Conservation (phyloP, 2,797 vertebrate species). For the Chaunax sp. region DNA sequence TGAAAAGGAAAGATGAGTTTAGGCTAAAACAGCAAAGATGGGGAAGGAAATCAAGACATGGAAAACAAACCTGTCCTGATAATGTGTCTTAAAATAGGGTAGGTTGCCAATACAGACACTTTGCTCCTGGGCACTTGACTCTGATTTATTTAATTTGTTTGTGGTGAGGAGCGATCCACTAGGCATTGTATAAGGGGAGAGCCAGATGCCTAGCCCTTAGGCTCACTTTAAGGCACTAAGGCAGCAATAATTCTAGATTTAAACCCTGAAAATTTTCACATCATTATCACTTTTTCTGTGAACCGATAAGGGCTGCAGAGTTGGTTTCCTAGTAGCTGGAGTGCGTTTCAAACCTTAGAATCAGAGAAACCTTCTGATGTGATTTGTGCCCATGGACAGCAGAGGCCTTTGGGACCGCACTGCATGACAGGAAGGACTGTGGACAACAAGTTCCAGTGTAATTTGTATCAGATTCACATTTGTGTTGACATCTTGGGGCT, state of each 20-base stretch:
- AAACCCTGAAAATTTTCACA: slow-evolving; percentile 42
- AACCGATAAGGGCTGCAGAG: slow-evolving; percentile 23
- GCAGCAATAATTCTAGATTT: slow-evolving; percentile 60
- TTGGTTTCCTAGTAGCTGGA: slow-evolving; percentile 34
- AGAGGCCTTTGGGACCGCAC: slow-evolving; percentile 6
- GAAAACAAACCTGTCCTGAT: slow-evolving; percentile 40
- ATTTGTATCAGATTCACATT: slow-evolving; percentile 35
- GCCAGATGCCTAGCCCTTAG: slow-evolving; percentile 52
- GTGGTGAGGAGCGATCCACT: slow-evolving; percentile 54
- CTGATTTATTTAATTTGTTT: slow-evolving; percentile 78
- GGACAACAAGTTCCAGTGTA: slow-evolving; percentile 13
- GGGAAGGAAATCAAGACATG: slow-evolving; percentile 41
- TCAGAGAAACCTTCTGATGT: slow-evolving; percentile 36
- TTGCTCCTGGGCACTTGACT: slow-evolving; percentile 59
- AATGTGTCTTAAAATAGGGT: slow-evolving; percentile 65
- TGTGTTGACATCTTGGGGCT: slow-evolving; percentile 42
- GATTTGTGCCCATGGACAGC: slow-evolving; percentile 37
- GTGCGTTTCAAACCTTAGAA: slow-evolving; percentile 37
- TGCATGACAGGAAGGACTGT: neutral
- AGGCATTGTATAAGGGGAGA: slow-evolving; percentile 62
- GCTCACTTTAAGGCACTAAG: slow-evolving; percentile 53
- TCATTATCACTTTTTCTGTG: slow-evolving; percentile 53
- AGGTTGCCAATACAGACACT: slow-evolving; percentile 59
- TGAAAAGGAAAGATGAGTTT: neutral
- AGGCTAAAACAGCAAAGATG: slow-evolving; percentile 15